These are phyloP conservation scores for Hippocampus barbouri DNA, from an alignment of 2,113 vertebrate genomes.

Conservation along the genomic window DNA sequence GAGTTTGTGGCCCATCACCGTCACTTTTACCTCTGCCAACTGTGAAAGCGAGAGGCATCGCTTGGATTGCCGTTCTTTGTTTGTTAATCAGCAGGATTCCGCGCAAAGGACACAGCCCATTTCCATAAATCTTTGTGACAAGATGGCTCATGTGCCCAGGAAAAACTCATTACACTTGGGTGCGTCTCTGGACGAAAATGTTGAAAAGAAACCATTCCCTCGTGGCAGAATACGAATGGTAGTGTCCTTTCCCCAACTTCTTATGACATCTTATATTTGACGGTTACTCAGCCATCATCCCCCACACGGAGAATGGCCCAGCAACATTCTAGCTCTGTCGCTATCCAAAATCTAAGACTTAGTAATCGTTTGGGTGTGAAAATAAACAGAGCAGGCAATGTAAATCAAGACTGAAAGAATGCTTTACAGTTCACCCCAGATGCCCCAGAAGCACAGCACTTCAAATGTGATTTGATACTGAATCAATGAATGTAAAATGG, in stretches of 20 bases:
- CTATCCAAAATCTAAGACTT: neutral
- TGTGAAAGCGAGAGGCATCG: neutral
- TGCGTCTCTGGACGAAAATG: neutral
- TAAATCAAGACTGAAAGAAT: neutral
- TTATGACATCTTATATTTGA: neutral
- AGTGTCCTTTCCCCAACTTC: neutral
- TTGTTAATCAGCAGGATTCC: neutral
- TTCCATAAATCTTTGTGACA: neutral
- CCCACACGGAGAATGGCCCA: neutral
- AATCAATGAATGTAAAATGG: neutral
- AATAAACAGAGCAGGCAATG: too few relatives aligned
- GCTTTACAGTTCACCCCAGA: neutral
- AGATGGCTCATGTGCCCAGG: neutral
- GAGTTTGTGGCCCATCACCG: slow-evolving; percentile 8
- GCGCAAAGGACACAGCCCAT: neutral
- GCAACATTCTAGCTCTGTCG: neutral
- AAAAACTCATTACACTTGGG: neutral
- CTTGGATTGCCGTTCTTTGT: neutral
- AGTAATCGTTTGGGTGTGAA: neutral
- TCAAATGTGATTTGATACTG: neutral
- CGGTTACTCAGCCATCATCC: neutral
- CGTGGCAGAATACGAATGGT: neutral
- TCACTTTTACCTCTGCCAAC: neutral
- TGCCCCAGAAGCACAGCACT: neutral
- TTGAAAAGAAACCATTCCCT: neutral